A percentile compares a stretch with the other conserved stretches of the same genome.
These are phyloP conservation scores for Eleutherodactylus coqui DNA, from an alignment of 2,797 vertebrate species.

Conservation along the genomic window DNA sequence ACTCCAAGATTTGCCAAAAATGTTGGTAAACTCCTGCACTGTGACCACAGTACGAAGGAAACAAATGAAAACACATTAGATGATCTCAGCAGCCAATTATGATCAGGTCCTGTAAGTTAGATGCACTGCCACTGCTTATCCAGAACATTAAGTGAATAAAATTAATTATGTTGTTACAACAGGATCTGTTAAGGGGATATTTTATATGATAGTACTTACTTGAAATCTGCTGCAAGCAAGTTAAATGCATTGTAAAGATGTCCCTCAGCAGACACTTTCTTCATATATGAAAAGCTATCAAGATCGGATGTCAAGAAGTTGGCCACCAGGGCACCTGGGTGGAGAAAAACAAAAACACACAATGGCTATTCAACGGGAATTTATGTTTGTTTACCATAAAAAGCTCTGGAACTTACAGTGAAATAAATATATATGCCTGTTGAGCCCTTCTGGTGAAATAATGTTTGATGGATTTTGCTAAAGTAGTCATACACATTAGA, in stretches of 20 bases:
- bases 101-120: too few relatives aligned
- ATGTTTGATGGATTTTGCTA: neutral
- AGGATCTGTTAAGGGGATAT: neutral
- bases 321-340: conserved; percentile 87
- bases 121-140: too few relatives aligned
- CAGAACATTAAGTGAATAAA: too few relatives aligned
- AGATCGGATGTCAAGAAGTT: conserved; percentile 88
- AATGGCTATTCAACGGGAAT: neutral
- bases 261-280: conserved; percentile 88
- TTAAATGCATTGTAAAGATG: conserved; percentile 97
- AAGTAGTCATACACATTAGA: neutral
- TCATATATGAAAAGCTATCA: conserved; percentile 92
- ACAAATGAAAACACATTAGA: too few relatives aligned
- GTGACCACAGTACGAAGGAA: too few relatives aligned
- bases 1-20: too few relatives aligned
- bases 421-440: neutral
- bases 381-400: neutral
- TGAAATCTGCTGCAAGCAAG: conserved; percentile 94
- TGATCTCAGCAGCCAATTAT: too few relatives aligned
- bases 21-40: too few relatives aligned
- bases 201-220: conserved; percentile 80
- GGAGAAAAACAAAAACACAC: conserved; percentile 8
- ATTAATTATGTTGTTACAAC: too few relatives aligned
- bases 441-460: neutral
- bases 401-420: neutral